Evolutionary conservation across 2,797 vertebrate genomes (phyloP).

Genomic region (Dendrocincla fuliginosa): DNA sequence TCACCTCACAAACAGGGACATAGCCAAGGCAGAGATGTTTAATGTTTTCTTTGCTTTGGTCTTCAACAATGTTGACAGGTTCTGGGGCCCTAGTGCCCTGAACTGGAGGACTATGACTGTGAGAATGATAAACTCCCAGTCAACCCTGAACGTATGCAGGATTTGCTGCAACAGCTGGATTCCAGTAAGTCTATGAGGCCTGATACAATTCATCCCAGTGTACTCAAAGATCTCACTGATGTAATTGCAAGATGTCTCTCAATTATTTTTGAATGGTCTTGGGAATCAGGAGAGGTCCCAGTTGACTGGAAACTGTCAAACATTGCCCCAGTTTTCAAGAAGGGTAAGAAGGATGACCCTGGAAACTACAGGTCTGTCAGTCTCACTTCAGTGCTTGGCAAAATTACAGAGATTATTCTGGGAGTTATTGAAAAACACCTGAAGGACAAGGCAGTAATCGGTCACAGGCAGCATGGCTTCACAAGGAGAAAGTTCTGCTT

Average conservation of each 20-base stretch:
- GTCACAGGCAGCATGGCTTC: background rate
- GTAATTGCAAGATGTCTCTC: rapidly evolving
- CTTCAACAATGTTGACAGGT: background rate
- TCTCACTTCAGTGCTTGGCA: background rate
- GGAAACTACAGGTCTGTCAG: background rate
- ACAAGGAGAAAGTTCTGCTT: background rate
- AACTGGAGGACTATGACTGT: background rate
- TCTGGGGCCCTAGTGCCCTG: background rate
- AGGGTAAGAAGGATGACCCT: background rate
- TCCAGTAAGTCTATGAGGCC: background rate
- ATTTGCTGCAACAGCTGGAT: background rate
- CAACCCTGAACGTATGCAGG: background rate
- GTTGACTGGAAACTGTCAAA: background rate
- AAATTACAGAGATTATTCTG: background rate
- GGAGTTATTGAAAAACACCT: background rate
- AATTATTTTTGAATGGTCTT: background rate
- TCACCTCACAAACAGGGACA: background rate
- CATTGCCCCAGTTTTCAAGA: background rate
- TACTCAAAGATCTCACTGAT: background rate
- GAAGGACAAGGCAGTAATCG: background rate
- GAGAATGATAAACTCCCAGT: background rate
- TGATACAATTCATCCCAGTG: background rate
- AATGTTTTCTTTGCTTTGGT: background rate
- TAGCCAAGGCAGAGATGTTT: too few species aligned
- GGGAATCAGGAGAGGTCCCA: background rate